Evolutionary conservation across 2,797 vertebrate species (phyloP), one percentile per base, ranked within the genome.

Genomic region (Neosilurus mollespiculum): DNA sequence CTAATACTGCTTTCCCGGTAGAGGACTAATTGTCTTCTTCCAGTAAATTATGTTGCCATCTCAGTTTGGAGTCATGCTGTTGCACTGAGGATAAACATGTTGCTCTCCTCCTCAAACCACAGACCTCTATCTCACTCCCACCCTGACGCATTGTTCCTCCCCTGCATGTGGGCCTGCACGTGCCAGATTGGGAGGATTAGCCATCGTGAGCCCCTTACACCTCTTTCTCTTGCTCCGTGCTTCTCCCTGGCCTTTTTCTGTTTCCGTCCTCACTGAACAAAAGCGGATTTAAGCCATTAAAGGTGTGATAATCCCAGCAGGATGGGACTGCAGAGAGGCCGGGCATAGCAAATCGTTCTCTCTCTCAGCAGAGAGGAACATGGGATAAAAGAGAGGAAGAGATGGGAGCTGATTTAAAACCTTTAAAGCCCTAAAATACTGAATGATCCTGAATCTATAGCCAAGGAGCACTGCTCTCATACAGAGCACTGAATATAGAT

Each of bases 201-300:
- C 82, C 14, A 75, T 7, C 24, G 61, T 81, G 70, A 81, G 30
- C 73, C 77, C 66, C 69, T 61, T 77, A 58, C 85, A 43, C 70
- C 26, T 49, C 70, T 24, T 16, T 51, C 43, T 69, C 64, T 67
- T 51, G 43, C 58, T n/a, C 72, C 34, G 22, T 61, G 54, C 9
- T 78, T 82, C 61, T 14, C 59, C 76, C 24, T 65, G 43, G 73
- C 59, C 62, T 82, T 58, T 51, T 76, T 78, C 85, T 76, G 56
- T 53, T 72, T 51, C 69, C 70, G 84, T 88, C 80, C 73, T 80
- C 49, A 6, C 70, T 53, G 80, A 88, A 88, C 84, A 88, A 87
- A 88, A 87, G 83, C 84, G 62, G 84, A 86, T 86, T 87, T 86
- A 84, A 86, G 80, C 80, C 88, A 88, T 89, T 88, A 89, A 87